phyloP scores from a whole-genome alignment of 2,888 invertebrate species.

The Harpalus rubripes region DNA sequence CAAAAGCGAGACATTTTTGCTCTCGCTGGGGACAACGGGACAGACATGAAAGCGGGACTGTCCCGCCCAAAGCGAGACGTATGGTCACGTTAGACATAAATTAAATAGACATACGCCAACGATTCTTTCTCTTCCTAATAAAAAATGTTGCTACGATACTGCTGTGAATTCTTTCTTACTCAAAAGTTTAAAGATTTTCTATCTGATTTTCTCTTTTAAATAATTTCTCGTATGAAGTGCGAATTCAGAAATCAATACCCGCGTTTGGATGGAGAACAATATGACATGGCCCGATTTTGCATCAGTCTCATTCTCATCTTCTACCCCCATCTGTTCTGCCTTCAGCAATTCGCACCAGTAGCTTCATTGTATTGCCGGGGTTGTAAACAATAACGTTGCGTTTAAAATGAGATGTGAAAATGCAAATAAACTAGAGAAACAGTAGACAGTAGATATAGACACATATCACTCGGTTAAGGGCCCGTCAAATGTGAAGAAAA shows the following conservation, averaged over 20 bases:
- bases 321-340: slow-evolving; percentile 2
- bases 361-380: slow-evolving; percentile 18
- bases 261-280: slow-evolving; percentile 17
- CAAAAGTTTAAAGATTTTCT: neutral
- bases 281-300: slow-evolving; percentile 26
- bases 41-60: too few relatives aligned
- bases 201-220: neutral
- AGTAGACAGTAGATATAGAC: neutral
- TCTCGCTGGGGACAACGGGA: too few relatives aligned
- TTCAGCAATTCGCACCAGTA: slow-evolving; percentile 43
- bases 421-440: slow-evolving; percentile 25
- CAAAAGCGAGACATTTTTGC: too few relatives aligned
- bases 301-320: slow-evolving; percentile 10
- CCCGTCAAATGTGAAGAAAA: slow-evolving; percentile 1
- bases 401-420: slow-evolving; percentile 43
- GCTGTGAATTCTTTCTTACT: too few relatives aligned
- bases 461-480: slow-evolving; percentile 23
- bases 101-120: too few relatives aligned
- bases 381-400: slow-evolving; percentile 44
- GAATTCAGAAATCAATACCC: slow-evolving; percentile 24
- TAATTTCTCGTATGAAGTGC: neutral
- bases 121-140: too few relatives aligned
- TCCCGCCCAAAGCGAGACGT: too few relatives aligned
- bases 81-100: too few relatives aligned
- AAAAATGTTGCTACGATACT: too few relatives aligned